phyloP scores from a whole-genome alignment of 2,888 invertebrate genomes.

The Lycocerus yunnanus region DNA sequence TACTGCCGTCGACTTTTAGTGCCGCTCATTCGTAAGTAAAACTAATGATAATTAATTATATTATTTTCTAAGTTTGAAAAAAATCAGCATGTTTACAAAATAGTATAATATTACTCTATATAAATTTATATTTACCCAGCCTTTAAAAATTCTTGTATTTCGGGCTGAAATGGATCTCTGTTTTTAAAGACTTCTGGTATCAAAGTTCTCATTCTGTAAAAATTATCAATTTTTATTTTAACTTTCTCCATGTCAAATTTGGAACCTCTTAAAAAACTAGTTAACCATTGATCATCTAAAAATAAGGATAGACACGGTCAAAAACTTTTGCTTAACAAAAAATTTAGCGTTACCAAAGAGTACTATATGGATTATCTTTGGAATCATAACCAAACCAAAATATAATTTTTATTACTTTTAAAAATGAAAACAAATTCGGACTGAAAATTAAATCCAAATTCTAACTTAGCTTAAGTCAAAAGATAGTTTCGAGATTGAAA shows the following conservation, averaged over 20 bases:
- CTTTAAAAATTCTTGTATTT: slow-evolving; percentile 45
- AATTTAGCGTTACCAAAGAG: background rate
- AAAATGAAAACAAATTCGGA: too few relatives aligned
- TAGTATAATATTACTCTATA: too few relatives aligned
- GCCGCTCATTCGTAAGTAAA: too few relatives aligned
- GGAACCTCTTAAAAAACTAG: slow-evolving; percentile 60
- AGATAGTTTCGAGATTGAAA: too few relatives aligned
- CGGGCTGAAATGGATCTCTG: slow-evolving; percentile 54
- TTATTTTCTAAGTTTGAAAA: too few relatives aligned
- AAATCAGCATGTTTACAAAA: too few relatives aligned
- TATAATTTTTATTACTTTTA: too few relatives aligned
- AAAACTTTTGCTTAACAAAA: background rate
- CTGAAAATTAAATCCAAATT: too few relatives aligned
- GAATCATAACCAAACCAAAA: too few relatives aligned
- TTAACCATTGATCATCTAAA: slow-evolving; percentile 60
- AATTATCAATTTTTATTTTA: slow-evolving; percentile 63
- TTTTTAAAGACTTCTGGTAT: slow-evolving; percentile 63
- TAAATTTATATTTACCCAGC: slow-evolving; percentile 50
- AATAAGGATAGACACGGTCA: background rate
- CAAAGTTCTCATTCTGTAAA: slow-evolving; percentile 61
- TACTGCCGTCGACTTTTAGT: too few relatives aligned
- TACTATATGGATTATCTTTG: background rate
- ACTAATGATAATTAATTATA: too few relatives aligned
- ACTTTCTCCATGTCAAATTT: slow-evolving; percentile 62
- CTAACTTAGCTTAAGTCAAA: too few relatives aligned